Evolutionary conservation across 2,888 invertebrate genomes (phyloP), one percentile per base, ranked within the genome.

Genomic region (Myopa testacea): DNA sequence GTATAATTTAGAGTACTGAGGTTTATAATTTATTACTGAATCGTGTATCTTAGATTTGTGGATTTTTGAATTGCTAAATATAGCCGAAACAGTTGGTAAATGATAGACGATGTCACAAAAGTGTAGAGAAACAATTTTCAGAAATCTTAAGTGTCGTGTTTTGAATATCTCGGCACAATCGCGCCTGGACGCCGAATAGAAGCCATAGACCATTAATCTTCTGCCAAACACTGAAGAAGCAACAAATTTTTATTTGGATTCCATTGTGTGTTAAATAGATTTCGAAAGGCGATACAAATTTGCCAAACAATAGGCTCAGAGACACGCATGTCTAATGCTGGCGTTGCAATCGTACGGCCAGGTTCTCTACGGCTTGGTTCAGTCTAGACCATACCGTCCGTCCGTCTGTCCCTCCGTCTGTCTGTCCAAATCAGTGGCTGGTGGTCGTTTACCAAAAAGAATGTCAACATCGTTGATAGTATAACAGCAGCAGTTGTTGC

Each of bases 191-290:
- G 1, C 26, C 26, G 26, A 26, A 26, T 26, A 45, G 45, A 45
- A 45, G 26, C 45, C 38, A 12, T 45, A 63, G 52, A 65, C 74
- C 60, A 60, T 62, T 60, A 62, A 60, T 69, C 65, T 73, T 65
- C 34, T 34, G 38, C 45, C 50, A 76, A 65, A 52, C 87, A 87
- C 87, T 87, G 85, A 86, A 87, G 87, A 86, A 85, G 82, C 86
- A 86, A 85, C 85, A 86, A 85, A 45, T 60, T 85, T 83, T 84
- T 83, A 84, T 84, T 85, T 83, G 85, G 84, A 84, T 83, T 84
- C 86, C 86, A 87, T 87, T 87, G 87, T 87, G 86, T 87, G 87
- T 86, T 87, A 87, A 87, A 86, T 87, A 87, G 87, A 87, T 87
- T 87, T 86, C 83, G 81, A 84, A 86, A 86, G 84, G 85, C 86